Conservation (phyloP, 2,113 vertebrate genomes). For the Tinamus guttatus region DNA sequence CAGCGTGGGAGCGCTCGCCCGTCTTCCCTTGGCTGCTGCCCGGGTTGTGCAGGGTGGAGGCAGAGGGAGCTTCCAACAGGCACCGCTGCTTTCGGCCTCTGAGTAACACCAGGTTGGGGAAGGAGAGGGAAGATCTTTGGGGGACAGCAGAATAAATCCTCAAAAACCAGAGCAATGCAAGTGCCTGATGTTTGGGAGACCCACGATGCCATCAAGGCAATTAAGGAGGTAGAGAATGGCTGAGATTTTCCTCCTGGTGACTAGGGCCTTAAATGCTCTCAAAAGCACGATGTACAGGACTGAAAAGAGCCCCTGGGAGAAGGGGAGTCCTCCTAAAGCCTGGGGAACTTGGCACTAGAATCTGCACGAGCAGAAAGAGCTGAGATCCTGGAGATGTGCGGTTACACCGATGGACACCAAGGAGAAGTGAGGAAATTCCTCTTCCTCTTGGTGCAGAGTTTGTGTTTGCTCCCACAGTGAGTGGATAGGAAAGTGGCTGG, state of each 20-base stretch:
- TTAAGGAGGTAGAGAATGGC: neutral
- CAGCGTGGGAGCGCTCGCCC: neutral
- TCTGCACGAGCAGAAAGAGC: neutral
- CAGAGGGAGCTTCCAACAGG: neutral
- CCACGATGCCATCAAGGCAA: neutral
- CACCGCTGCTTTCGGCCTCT: neutral
- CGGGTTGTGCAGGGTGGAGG: neutral
- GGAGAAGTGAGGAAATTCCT: neutral
- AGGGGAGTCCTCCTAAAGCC: neutral
- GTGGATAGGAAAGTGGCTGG: neutral
- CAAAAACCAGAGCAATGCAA: neutral
- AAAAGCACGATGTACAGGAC: neutral
- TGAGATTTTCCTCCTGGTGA: neutral
- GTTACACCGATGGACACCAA: neutral
- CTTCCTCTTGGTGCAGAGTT: neutral
- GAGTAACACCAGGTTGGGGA: neutral
- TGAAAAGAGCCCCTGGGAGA: neutral
- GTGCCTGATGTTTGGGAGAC: neutral
- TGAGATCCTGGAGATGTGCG: neutral
- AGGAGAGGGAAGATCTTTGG: neutral
- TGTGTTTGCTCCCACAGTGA: rapidly evolving
- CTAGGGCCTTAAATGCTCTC: neutral
- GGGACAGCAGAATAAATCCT: neutral
- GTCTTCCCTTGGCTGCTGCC: too few species aligned
- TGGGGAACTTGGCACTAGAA: neutral